A percentile compares a stretch with the other conserved stretches of the same genome.
Conservation (phyloP, 2,888 invertebrate species). For the Tetheella fluctuosa region DNA sequence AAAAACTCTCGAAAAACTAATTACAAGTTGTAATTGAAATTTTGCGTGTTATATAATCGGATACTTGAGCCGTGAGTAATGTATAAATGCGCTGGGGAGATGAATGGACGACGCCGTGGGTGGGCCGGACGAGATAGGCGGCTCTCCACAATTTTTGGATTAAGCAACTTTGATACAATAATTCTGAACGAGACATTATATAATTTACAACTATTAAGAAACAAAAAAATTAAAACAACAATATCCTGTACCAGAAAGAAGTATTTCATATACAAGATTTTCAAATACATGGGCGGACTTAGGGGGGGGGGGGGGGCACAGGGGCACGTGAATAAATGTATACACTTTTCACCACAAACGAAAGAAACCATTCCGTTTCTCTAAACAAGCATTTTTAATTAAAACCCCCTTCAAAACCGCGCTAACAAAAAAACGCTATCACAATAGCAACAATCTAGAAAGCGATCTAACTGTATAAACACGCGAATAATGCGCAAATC, state of each 20-base stretch:
- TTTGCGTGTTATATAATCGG: slow-evolving; percentile 85
- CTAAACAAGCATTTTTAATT: slow-evolving; percentile 79
- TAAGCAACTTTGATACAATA: slow-evolving; percentile 69
- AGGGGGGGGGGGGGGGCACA: too few relatives aligned
- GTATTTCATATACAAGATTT: slow-evolving; percentile 29
- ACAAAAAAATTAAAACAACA: slow-evolving; percentile 35
- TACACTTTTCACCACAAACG: slow-evolving; percentile 34
- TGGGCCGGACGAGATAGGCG: slow-evolving; percentile 64
- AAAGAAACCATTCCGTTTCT: slow-evolving; percentile 55
- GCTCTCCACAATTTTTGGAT: slow-evolving; percentile 67
- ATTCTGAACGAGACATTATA: slow-evolving; percentile 57
- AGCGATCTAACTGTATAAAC: slow-evolving; percentile 83
- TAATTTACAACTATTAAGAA: slow-evolving; percentile 44
- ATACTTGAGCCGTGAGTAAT: slow-evolving; percentile 84
- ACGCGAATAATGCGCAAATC: slow-evolving; percentile 82
- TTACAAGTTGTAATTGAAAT: slow-evolving; percentile 86
- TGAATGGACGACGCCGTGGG: slow-evolving; percentile 71
- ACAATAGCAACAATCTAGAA: slow-evolving; percentile 83
- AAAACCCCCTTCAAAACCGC: slow-evolving; percentile 74
- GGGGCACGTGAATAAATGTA: background rate
- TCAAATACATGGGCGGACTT: too few relatives aligned
- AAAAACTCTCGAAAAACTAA: slow-evolving; percentile 86
- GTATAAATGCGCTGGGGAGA: slow-evolving; percentile 82
- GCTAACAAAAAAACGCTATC: slow-evolving; percentile 72
- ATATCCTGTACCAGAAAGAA: slow-evolving; percentile 26